Evolutionary conservation across 2,888 invertebrate species (phyloP).

Genomic region (Autographa gamma): DNA sequence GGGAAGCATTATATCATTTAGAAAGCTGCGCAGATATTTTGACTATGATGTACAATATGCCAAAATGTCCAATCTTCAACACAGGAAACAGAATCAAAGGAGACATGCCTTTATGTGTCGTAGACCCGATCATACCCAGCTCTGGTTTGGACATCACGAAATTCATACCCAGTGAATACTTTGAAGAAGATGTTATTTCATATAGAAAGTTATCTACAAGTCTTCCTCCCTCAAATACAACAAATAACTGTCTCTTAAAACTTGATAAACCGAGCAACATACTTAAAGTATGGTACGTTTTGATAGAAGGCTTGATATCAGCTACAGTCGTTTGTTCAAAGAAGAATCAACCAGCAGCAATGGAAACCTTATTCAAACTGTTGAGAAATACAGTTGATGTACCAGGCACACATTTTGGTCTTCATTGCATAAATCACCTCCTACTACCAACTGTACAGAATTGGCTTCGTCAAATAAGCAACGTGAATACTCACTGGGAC

Average conservation of each 20-base stretch:
- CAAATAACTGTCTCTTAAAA: constrained; percentile 89
- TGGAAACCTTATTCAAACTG: constrained; percentile 96
- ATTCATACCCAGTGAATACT: constrained; percentile 91
- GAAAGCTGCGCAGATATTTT: constrained; percentile 96
- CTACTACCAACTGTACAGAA: constrained; percentile 97
- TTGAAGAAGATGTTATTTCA: constrained; percentile 91
- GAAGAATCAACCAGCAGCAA: constrained; percentile 95
- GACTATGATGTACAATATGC: constrained; percentile 98
- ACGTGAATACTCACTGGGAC: constrained; percentile 92
- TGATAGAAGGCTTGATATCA: constrained; percentile 95
- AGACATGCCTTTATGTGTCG: constrained; percentile 93
- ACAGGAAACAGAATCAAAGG: constrained; percentile 95
- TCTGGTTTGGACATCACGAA: constrained; percentile 91
- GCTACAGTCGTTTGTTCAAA: constrained; percentile 95
- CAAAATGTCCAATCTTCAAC: constrained; percentile 97
- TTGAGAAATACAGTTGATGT: constrained; percentile 93
- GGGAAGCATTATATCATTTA: constrained; percentile 95
- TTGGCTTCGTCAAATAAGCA: constrained; percentile 94
- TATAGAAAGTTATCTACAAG: constrained; percentile 90
- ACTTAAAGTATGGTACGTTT: constrained; percentile 96
- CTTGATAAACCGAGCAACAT: constrained; percentile 95
- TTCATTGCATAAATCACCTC: constrained; percentile 97
- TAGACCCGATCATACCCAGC: constrained; percentile 95
- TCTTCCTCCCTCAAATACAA: constrained; percentile 83
- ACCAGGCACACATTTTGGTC: constrained; percentile 96